Percentiles rank a stretch among this genome's conserved stretches.
These are phyloP conservation scores for Tokudaia tokunoshimensis DNA, from an alignment of 2,797 vertebrate species.

Conservation along the genomic window DNA sequence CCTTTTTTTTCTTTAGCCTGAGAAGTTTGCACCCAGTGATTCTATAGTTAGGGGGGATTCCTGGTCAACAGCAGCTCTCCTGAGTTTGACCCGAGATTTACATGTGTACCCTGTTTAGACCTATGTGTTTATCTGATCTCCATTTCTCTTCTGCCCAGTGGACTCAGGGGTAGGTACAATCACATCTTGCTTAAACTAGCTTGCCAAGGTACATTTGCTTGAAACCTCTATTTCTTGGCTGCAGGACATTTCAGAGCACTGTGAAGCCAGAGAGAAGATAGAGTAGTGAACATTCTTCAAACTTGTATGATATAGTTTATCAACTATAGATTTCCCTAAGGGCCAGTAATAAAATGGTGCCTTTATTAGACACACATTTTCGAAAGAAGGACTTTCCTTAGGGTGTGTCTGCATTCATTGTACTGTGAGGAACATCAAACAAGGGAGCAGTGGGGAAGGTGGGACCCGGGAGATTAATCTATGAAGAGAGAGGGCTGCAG, in stretches of 20 bases:
- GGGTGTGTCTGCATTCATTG: background rate
- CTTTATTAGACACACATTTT: background rate
- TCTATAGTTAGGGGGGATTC: background rate
- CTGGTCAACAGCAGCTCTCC: background rate
- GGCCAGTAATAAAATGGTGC: background rate
- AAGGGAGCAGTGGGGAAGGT: background rate
- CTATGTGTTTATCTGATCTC: background rate
- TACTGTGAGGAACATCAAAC: background rate
- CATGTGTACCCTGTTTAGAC: background rate
- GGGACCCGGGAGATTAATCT: background rate
- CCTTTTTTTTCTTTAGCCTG: background rate
- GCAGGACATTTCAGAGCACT: background rate
- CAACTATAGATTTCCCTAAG: background rate
- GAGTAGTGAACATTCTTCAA: background rate
- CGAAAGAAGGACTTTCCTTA: conserved; percentile 13
- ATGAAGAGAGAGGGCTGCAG: background rate
- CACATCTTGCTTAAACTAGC: background rate
- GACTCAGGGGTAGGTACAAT: background rate
- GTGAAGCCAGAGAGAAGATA: background rate
- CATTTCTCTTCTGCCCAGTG: background rate
- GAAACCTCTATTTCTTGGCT: background rate
- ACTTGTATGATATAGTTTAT: background rate
- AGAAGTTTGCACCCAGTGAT: background rate
- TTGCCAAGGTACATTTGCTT: background rate
- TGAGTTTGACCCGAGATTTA: background rate